phyloP scores from a whole-genome alignment of 1,140 invertebrate species.

The Trichonephila clavipes region DNA sequence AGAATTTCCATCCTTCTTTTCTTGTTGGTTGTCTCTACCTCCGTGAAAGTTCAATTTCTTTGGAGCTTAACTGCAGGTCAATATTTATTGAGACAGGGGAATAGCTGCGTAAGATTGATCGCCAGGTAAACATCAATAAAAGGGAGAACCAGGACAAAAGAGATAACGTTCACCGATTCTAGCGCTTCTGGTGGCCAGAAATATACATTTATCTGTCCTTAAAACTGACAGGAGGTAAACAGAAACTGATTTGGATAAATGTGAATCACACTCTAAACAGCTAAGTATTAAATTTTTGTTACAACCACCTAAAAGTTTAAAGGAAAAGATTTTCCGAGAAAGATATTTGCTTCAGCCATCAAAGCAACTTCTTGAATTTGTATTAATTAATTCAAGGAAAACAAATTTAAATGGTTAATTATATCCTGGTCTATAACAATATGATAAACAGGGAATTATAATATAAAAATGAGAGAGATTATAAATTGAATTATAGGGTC shows the following conservation, averaged over 20 bases:
- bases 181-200: conserved; percentile 2
- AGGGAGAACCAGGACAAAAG: conserved; percentile 11
- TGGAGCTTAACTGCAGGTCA: conserved; percentile 40
- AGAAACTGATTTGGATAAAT: conserved; percentile 38
- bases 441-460: too few species aligned
- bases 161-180: neutral
- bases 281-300: neutral
- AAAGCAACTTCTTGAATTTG: too few species aligned
- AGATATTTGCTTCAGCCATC: too few species aligned
- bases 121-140: conserved; percentile 41
- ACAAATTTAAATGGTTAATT: too few species aligned
- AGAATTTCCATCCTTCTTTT: conserved; percentile 7
- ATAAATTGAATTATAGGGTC: too few species aligned
- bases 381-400: too few species aligned
- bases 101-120: conserved; percentile 45
- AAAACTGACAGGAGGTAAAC: conserved; percentile 5
- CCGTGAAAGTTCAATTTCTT: conserved; percentile 45
- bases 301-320: too few species aligned
- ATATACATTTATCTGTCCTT: neutral
- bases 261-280: neutral
- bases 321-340: too few species aligned
- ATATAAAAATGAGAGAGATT: too few species aligned
- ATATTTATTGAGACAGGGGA: conserved; percentile 43
- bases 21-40: conserved; percentile 11
- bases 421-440: too few species aligned